Base-by-base conservation (phyloP, 1,140 invertebrate species). In the Heterodera schachtii region DNA sequence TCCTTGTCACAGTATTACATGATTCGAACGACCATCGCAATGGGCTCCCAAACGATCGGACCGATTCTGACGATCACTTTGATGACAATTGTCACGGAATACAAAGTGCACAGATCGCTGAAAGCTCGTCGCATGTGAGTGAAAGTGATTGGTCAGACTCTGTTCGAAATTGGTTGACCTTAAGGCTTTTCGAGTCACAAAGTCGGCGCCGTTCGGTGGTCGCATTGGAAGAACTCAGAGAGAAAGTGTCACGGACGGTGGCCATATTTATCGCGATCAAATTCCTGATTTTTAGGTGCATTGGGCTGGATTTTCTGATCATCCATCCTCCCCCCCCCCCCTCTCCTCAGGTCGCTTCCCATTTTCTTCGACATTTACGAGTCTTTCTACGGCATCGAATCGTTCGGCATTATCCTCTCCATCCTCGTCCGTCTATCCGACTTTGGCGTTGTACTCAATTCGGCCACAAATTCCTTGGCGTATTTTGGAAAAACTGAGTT, bases 321-420 rank as follows among this genome's bases (percentile, higher is more conserved):
- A 9, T 11, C 16, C 3, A 81, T 82, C 31, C 11, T 19, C 4
- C 46, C n/a, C 13, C n/a, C 21, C n/a, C 19, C 46, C 43, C 21
- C 16, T 21, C 57, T 60, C 80, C 64, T 73, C 44, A 86, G 85
- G 19, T 85, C 83, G 21, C 64, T 86, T 31, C 85, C 85, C 19
- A 77, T 87, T 11, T 86, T 86, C 47, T 87, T 86, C 74, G 85
- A 86, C 70, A 74, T 86, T 47, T 87, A 86, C 73, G 85, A 86
- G 69, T 67, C 78, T 4, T 77, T 86, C 49, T 79, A 87, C 80
- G 85, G 85, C 41, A 86, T 86, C 49, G 85, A 86, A 21, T 87
- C 83, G 49, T 86, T 86, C 64, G 86, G 86, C 41, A 81, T 73
- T 11, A 69, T 85, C 41, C 73, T 86, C n/a, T 78, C 83, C 21